Base-by-base conservation (phyloP, 2,797 vertebrate species). In the Avahi laniger region DNA sequence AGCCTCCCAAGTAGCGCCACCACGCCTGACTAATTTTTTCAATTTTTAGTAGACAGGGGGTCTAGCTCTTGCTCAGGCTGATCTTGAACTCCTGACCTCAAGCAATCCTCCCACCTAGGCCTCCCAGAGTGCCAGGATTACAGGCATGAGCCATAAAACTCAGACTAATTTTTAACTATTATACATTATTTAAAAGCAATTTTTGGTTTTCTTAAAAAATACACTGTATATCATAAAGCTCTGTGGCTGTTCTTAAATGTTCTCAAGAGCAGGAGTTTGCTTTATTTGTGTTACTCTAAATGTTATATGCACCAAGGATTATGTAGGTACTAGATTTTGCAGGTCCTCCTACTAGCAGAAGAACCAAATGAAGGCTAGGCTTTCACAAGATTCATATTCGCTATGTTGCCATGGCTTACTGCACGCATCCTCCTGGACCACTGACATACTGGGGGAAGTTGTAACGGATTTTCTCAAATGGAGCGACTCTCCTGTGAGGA, bases 141-240 rank as follows among this genome's bases (percentile, higher is more conserved):
- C 4, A 59, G 57, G 26, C 11, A 59, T 28, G 57, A 59, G 57
- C 24, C 57, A 59, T 2, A 4, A 4, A 26, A 4, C 0, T 26
- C 26, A 28, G 26, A 24, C 7, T 33, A 85, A 97, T 94, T 97
- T 97, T 97, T 93, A 91, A 91, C 0, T 15, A 69, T 24, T 95
- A 95, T 65, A 89, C 38, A 7, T 2, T 14, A 8, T 78, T 38
- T 70, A n/a, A 94, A 85, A 73, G 35, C 4, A 57, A 86, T 96
- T 95, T 96, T 80, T 91, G 95, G 50, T 67, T 79, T 97, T 89
- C 96, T 91, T 83, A 92, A 95, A 97, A 94, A 54, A 54, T 52
- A 92, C 65, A 94, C 59, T 86, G 30, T 97, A 52, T n/a, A 54
- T 82, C 95, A 96, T 90, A 97, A 85, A 85, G 41, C 86, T 98